phyloP scores from a whole-genome alignment of 2,888 invertebrate species.

The Drosophila lacicola region DNA sequence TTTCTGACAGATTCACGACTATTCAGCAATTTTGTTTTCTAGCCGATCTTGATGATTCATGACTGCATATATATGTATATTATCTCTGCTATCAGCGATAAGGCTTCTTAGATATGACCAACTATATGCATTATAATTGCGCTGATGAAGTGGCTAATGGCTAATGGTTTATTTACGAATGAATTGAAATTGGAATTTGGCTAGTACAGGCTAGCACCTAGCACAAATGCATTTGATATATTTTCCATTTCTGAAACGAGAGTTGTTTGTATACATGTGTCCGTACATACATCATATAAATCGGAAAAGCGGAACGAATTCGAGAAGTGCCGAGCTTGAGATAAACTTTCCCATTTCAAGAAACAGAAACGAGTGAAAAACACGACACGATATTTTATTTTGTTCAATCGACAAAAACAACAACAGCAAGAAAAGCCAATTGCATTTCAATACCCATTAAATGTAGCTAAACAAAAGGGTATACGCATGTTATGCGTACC shows the following conservation, averaged over 20 bases:
- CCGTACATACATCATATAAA: conserved; percentile 29
- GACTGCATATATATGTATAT: not conserved
- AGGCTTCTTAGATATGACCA: conserved; percentile 17
- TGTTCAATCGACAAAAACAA: conserved; percentile 30
- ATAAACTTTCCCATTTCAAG: conserved; percentile 62
- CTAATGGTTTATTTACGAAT: not conserved
- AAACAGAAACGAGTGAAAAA: conserved; percentile 48
- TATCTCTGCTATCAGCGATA: conserved; percentile 28
- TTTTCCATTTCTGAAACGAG: conserved; percentile 10
- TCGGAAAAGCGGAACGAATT: conserved; percentile 57
- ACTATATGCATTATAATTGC: not conserved
- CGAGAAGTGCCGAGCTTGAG: conserved; percentile 34
- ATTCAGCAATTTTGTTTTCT: not conserved
- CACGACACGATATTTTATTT: conserved; percentile 37
- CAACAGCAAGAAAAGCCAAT: conserved; percentile 13
- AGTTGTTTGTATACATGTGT: conserved; percentile 10
- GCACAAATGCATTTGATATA: conserved; percentile 4
- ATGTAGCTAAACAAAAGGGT: not conserved
- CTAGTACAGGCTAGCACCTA: conserved; percentile 4
- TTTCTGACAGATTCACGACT: not conserved
- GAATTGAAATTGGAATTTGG: not conserved
- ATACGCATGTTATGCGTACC: not conserved
- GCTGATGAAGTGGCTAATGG: not conserved
- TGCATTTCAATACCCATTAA: conserved; percentile 14
- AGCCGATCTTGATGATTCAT: not conserved